Conservation (phyloP, 2,888 invertebrate species). For the Eristalis tenax region DNA sequence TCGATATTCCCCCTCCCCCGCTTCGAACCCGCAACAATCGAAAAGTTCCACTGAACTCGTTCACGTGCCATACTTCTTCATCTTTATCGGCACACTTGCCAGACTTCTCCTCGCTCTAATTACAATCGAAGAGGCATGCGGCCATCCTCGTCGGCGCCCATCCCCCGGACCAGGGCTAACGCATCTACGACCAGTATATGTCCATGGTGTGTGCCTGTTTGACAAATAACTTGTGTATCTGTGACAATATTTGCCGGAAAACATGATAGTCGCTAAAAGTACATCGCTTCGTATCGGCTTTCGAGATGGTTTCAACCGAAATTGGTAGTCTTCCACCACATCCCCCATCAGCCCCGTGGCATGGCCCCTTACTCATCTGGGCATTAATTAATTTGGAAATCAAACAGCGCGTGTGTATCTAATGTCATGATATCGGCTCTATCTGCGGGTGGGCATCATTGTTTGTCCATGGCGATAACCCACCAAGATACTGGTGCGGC, state of each 20-base stretch:
- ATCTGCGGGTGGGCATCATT: neutral
- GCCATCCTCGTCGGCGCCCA: neutral
- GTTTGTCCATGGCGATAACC: neutral
- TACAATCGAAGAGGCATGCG: neutral
- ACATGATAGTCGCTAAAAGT: neutral
- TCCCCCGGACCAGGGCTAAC: too few relatives aligned
- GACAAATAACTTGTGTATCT: conserved; percentile 6
- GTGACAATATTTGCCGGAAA: conserved; percentile 11
- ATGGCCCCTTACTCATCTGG: neutral
- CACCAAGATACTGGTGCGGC: neutral
- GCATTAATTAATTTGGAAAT: conserved; percentile 20
- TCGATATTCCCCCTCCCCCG: too few relatives aligned
- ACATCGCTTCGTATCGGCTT: neutral
- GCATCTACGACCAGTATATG: too few relatives aligned
- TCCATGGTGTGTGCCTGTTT: neutral
- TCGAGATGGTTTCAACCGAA: neutral
- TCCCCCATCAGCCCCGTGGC: neutral
- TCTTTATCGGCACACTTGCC: neutral
- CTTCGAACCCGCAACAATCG: too few relatives aligned
- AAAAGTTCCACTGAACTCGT: neutral
- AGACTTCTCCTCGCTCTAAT: neutral
- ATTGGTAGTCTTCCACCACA: neutral
- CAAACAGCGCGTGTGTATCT: conserved; percentile 14
- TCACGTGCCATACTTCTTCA: neutral
- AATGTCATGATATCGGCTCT: neutral